A percentile compares a stretch with the other conserved stretches of the same genome.
These are phyloP conservation scores for Mamestra brassicae DNA, from an alignment of 2,888 invertebrate species.

Conservation along the genomic window DNA sequence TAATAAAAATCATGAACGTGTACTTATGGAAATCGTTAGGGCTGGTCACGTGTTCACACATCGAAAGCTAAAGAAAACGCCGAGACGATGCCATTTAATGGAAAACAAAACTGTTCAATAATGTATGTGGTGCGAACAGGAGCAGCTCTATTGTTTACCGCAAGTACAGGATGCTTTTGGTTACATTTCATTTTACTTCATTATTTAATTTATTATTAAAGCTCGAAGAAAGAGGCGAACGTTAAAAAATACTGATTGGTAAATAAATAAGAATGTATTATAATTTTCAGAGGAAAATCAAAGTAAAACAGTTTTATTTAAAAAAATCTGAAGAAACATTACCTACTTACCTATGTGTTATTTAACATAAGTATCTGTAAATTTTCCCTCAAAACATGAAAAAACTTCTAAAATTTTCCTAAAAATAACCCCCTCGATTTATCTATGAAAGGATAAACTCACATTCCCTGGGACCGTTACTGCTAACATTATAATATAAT, in stretches of 20 bases:
- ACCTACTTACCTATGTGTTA: too few relatives aligned
- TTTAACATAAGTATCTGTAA: too few relatives aligned
- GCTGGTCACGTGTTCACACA: constrained; percentile 54
- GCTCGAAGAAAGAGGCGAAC: not conserved
- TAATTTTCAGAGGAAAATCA: not conserved
- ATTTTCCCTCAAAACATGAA: not conserved
- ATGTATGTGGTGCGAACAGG: constrained; percentile 73
- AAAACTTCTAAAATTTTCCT: not conserved
- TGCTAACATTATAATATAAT: constrained; percentile 45
- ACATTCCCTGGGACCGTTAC: constrained; percentile 45
- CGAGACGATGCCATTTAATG: constrained; percentile 70
- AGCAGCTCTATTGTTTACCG: constrained; percentile 67
- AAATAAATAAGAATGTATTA: not conserved
- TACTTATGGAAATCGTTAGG: constrained; percentile 25
- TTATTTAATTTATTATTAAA: constrained; percentile 35
- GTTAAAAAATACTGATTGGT: not conserved
- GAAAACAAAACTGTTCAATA: constrained; percentile 82
- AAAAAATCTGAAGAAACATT: not conserved
- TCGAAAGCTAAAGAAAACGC: constrained; percentile 67
- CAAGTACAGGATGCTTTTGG: constrained; percentile 65
- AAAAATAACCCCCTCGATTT: constrained; percentile 5
- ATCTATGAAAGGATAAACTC: constrained; percentile 25
- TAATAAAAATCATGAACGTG: not conserved
- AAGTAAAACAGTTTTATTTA: not conserved
- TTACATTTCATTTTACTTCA: constrained; percentile 37